Base-by-base conservation (phyloP, 2,113 vertebrate genomes). In the Dicrurus megarhynchus region DNA sequence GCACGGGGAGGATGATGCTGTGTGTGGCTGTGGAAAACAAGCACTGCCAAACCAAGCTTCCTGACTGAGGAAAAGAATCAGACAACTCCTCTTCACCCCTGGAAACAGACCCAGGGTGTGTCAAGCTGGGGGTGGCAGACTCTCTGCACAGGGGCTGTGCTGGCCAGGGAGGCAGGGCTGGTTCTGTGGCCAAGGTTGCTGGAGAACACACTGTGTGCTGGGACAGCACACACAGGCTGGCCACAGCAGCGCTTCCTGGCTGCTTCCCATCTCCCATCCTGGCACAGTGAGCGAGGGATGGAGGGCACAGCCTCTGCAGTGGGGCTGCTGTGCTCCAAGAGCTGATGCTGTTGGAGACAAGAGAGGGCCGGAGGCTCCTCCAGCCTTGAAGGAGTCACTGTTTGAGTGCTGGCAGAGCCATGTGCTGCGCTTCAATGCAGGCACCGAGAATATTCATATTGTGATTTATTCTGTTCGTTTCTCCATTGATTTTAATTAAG, bases 401-500 rank as follows among this genome's bases (percentile, higher is more conserved):
- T 69, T 46, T 33, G 80, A 80, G n/a, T 7, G 68, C 49, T 32
- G 42, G 32, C 47, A 47, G 73, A 39, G 79, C 76, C 5, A 22
- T 1, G 9, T 6, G 8, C 79, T 89, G 84, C 0, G 1, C 91
- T 35, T 35, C 61, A 77, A 13, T 53, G 35, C 5, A 78, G 95
- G 89, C 80, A 68, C 50, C 3, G 18, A 75, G 85, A 93, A 96
- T 94, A 87, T 95, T 97, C 95, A 50, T 78, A 71, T 67, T 78
- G 87, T 94, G 95, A 89, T 96, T 96, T 95, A 97, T 95, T 92
- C 95, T 11, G 20, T 97, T 96, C 89, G 87, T 97, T 97, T 95
- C 93, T 95, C 86, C 93, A 97, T 95, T 97, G 97, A 97, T 98
- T 98, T 98, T 98, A 98, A 98, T 98, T 98, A 97, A 98, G 88